Evolutionary conservation across 1,140 invertebrate species (phyloP).

Genomic region (Tenebrio molitor): DNA sequence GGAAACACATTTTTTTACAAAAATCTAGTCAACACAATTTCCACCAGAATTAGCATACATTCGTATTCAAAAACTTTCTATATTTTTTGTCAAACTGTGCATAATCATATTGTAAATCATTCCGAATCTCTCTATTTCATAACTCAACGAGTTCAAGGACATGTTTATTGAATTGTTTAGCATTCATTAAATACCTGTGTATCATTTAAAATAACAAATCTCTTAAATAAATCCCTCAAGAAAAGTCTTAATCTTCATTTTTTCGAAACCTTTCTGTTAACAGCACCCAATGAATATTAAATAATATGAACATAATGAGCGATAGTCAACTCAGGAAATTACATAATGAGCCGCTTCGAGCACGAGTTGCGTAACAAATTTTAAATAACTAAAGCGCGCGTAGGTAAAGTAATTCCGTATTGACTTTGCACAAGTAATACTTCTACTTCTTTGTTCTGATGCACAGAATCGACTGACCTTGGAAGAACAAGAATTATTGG

Average conservation of each 20-base stretch:
- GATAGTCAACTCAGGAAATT: slow-evolving; percentile 14
- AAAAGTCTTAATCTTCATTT: background rate
- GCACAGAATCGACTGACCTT: slow-evolving; percentile 4
- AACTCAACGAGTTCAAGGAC: slow-evolving; percentile 14
- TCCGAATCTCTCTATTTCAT: slow-evolving; percentile 4
- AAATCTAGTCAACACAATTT: too few relatives aligned
- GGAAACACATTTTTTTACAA: too few relatives aligned
- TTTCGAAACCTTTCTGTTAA: slow-evolving; percentile 10
- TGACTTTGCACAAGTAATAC: slow-evolving; percentile 4
- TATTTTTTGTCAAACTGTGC: background rate
- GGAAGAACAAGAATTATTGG: background rate
- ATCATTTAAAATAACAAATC: too few relatives aligned
- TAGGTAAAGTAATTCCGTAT: slow-evolving; percentile 4
- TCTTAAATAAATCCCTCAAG: too few relatives aligned
- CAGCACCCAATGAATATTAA: slow-evolving; percentile 5
- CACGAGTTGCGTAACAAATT: slow-evolving; percentile 9
- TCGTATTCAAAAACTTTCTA: slow-evolving; percentile 13
- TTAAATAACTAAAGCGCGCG: slow-evolving; percentile 19
- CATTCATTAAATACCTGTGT: background rate
- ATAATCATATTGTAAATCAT: slow-evolving; percentile 5
- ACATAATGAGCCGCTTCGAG: slow-evolving; percentile 23
- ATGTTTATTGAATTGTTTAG: background rate
- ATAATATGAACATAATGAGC: slow-evolving; percentile 15
- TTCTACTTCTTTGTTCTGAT: slow-evolving; percentile 22
- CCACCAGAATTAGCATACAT: too few relatives aligned